phyloP scores from a whole-genome alignment of 64 coral and sea anemone genomes.

The Hydrozoanthus tunicans region DNA sequence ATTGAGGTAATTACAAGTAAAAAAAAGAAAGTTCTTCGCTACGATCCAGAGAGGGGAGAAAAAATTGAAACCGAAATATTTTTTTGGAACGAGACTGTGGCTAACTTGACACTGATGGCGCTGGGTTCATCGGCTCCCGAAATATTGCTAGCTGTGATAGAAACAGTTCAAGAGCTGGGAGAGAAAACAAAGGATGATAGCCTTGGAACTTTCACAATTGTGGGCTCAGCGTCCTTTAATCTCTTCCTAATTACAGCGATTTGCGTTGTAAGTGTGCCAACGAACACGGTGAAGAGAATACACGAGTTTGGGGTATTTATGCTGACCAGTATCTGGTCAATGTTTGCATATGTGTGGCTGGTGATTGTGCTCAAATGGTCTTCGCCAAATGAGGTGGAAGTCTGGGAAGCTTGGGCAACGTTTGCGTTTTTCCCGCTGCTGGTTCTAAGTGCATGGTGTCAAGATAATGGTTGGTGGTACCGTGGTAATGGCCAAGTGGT shows the following conservation, averaged over 20 bases:
- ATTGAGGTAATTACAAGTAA: conserved; percentile 94
- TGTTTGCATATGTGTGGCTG: conserved; percentile 93
- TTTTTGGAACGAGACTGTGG: conserved; percentile 96
- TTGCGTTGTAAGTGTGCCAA: conserved; percentile 81
- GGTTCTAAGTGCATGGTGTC: conserved; percentile 79
- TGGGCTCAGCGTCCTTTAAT: conserved; percentile 92
- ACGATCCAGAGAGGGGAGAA: conserved; percentile 71
- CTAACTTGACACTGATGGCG: conserved; percentile 90
- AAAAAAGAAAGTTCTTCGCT: conserved; percentile 70
- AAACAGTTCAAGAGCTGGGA: conserved; percentile 71
- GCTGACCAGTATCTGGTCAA: conserved; percentile 79
- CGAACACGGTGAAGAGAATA: conserved; percentile 66
- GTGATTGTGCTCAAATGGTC: conserved; percentile 71
- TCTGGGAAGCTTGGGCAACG: conserved; percentile 92
- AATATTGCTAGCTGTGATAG: conserved; percentile 84
- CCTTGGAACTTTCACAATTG: conserved; percentile 88
- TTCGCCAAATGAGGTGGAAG: conserved; percentile 74
- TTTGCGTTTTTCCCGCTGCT: conserved; percentile 79
- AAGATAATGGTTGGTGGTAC: conserved; percentile 93
- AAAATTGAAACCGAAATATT: conserved; percentile 79
- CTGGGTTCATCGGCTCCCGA: conserved; percentile 90
- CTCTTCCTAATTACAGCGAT: conserved; percentile 87
- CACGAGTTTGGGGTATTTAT: conserved; percentile 87
- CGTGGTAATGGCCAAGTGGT: conserved; percentile 52
- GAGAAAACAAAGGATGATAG: conserved; percentile 64